Evolutionary conservation across 2,888 invertebrate genomes (phyloP), one percentile per base, ranked within the genome.

Genomic region (Schizotus pectinicornis): DNA sequence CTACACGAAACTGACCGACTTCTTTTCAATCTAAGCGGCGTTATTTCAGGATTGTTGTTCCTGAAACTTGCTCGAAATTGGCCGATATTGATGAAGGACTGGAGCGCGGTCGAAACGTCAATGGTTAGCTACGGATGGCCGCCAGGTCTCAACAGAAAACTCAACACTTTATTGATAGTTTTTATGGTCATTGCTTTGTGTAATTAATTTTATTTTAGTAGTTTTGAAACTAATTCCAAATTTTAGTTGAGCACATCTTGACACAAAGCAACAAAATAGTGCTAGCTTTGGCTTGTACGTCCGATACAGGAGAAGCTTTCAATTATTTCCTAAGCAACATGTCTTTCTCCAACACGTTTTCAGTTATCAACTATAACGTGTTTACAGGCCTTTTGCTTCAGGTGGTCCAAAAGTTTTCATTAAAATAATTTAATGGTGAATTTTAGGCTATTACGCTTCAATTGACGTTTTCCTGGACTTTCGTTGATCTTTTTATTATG

Each of bases 401-500:
- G 34, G 67, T 64, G 51, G 42, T 35, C 12, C 22, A 14, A 30
- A 32, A 9, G 6, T 60, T 13, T 32, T 2, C 8, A 52, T 53
- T n/a, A 3, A 53, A 30, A 51, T 7, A 11, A 51, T 9, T 36
- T 46, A 30, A 32, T 11, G 2, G 11, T 22, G n/a, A 8, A 32
- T 65, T 63, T 30, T 30, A 67, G 67, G 39, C 82, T 43, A 80
- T 86, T 51, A 82, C 88, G 59, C 64, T 86, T 1, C 70, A 85
- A 6, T 83, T 85, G 5, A 88, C 89, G 0, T 85, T 87, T 48
- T 78, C 84, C 3, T 89, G 89, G 88, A 89, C 86, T 69, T 88
- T 87, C 52, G 87, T 87, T 77, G 89, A 89, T 70, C 75, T 88
- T 39, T 85, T 89, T 65, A 85, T 90, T 22, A 89, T 89, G 74